A percentile compares a stretch with the other conserved stretches of the same genome.
Evolutionary conservation across 2,113 vertebrate species (phyloP).

Genomic region (Eclectus roratus): DNA sequence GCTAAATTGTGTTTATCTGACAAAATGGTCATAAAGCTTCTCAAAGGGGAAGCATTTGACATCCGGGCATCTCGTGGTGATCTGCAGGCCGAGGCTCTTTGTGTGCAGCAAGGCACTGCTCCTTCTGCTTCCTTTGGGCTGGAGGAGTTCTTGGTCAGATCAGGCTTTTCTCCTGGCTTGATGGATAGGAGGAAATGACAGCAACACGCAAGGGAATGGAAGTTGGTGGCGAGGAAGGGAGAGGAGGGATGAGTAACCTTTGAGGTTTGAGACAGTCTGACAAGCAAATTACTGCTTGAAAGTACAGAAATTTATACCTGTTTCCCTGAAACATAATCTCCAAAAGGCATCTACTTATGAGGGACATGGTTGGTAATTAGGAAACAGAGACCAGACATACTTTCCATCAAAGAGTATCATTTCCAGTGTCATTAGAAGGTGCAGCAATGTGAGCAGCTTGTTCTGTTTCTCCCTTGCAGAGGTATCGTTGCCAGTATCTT

Average conservation of each 20-base stretch:
- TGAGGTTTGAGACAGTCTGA: background rate
- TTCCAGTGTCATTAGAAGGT: background rate
- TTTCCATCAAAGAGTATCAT: background rate
- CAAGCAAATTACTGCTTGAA: background rate
- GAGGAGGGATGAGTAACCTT: background rate
- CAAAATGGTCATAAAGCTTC: background rate
- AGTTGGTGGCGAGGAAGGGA: background rate
- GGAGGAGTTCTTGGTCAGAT: background rate
- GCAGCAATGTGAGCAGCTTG: background rate
- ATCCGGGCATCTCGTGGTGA: background rate
- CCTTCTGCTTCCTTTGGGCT: background rate
- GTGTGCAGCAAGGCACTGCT: background rate
- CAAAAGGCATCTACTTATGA: background rate
- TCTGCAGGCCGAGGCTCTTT: background rate
- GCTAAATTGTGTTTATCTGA: background rate
- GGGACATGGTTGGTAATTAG: background rate
- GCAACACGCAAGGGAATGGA: too few relatives aligned
- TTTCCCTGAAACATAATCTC: background rate
- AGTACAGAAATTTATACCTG: rapidly evolving
- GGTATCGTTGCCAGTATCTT: conserved; percentile 97
- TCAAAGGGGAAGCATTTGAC: background rate
- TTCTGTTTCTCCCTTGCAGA: conserved; percentile 75
- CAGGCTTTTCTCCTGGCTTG: background rate
- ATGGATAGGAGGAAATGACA: background rate
- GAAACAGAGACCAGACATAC: background rate